Evolutionary conservation across 1,140 invertebrate genomes (phyloP), one percentile per base, ranked within the genome.

Genomic region (Paraescarpia echinospica): DNA sequence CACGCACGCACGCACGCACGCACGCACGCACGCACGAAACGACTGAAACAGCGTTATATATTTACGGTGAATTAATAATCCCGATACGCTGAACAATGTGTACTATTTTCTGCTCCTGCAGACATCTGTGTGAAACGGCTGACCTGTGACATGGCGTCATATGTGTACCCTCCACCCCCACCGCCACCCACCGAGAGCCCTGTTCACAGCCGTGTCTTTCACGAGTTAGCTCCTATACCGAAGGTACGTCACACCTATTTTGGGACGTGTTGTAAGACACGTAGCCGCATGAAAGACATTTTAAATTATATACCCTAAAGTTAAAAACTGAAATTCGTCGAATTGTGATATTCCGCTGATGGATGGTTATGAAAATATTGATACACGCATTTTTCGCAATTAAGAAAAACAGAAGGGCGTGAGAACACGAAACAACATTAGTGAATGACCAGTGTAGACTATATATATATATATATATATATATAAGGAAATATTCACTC

Each of bases 1-100:
- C 89, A 90, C 89, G 89, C 89, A 90, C 89, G 89, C 89, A 33
- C 89, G 89, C 89, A 33, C n/a, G n/a, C 89, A 90, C 89, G 33
- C 27, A 90, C 89, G 33, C 89, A 33, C 89, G 18, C 89, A 89
- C 18, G 22, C 59, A 77, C 41, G 41, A 6, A 77, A 77, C 12
- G 22, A 77, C 22, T 77, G 59, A 77, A 77, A 77, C 59, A 77
- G 2, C 59, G 4, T 77, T 18, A 77, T 31, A 77, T 27, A 77
- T 22, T 18, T 77, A 18, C 4, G 59, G 22, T 18, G 22, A 2
- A 77, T 77, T 77, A 77, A 18, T 0, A 27, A 77, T 77, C 22
- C 59, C 27, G 27, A 31, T 77, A 77, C 59, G 1, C 59, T 31
- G 59, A 77, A 31, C 4, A 2, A 77, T 31, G 14, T 18, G 4